A percentile compares a stretch with the other conserved stretches of the same genome.
phyloP scores from a whole-genome alignment of 2,888 invertebrate species.

The Campoplex capitator region DNA sequence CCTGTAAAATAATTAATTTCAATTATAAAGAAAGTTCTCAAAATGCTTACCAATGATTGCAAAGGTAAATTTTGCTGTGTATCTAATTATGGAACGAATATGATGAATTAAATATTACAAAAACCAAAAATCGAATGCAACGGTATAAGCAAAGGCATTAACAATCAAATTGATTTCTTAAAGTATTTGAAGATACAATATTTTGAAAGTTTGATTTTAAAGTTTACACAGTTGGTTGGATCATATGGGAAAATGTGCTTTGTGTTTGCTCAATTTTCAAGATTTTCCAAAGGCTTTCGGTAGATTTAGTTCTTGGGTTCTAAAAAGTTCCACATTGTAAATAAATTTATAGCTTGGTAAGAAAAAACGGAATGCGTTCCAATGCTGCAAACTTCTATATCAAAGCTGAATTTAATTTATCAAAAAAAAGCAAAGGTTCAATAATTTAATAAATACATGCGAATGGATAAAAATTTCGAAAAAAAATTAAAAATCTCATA shows the following conservation, averaged over 20 bases:
- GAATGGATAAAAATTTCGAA: neutral
- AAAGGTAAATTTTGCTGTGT: too few relatives aligned
- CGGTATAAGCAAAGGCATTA: neutral
- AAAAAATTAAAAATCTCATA: neutral
- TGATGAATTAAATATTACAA: too few relatives aligned
- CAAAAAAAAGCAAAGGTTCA: neutral
- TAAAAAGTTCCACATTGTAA: neutral
- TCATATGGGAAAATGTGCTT: neutral
- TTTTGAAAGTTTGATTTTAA: neutral
- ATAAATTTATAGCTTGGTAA: neutral
- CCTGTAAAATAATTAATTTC: neutral
- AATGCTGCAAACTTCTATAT: neutral
- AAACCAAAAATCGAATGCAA: too few relatives aligned
- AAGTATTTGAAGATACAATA: neutral
- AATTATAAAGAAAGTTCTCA: neutral
- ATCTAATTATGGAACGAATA: too few relatives aligned
- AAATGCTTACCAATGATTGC: too few relatives aligned
- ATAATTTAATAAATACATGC: neutral
- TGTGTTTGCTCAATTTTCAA: neutral
- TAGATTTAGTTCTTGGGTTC: neutral
- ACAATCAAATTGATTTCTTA: neutral
- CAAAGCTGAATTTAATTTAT: neutral
- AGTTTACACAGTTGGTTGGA: neutral
- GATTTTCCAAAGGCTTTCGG: neutral
- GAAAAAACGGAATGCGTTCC: neutral